These are phyloP conservation scores for Apus apus DNA, from an alignment of 2,113 vertebrate species.

Conservation along the genomic window DNA sequence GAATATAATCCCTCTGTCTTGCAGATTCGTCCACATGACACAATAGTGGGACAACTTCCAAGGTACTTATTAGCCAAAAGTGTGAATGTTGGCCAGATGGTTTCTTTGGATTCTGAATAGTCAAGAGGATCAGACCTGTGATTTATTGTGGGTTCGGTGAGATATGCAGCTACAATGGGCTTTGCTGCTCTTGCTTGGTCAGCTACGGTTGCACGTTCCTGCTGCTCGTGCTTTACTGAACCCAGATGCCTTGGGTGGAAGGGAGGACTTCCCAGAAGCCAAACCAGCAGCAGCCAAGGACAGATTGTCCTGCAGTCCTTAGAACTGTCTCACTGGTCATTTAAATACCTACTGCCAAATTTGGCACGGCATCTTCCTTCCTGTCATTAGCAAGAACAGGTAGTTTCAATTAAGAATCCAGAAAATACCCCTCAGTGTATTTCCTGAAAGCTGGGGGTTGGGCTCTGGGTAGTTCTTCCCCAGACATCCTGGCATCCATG, in stretches of 20 bases:
- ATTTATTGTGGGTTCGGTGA: slow-evolving; percentile 60
- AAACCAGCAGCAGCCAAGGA: slow-evolving; percentile 40
- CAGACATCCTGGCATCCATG: not conserved
- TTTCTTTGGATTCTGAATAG: slow-evolving; percentile 54
- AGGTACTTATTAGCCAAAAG: slow-evolving; percentile 62
- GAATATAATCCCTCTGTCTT: slow-evolving; percentile 11
- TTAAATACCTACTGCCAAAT: not conserved
- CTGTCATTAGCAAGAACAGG: slow-evolving; percentile 29
- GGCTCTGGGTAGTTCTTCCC: slow-evolving; percentile 18
- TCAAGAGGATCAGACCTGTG: slow-evolving; percentile 44
- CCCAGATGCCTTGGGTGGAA: slow-evolving; percentile 62
- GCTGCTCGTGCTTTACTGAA: not conserved
- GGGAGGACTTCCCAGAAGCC: not conserved
- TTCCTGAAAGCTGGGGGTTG: slow-evolving; percentile 9
- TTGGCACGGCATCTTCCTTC: slow-evolving; percentile 9
- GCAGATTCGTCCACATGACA: slow-evolving; percentile 59
- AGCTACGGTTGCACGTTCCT: not conserved
- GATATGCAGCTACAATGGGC: slow-evolving; percentile 16
- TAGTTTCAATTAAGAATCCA: slow-evolving; percentile 32
- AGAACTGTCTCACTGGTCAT: slow-evolving; percentile 35
- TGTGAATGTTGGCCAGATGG: slow-evolving; percentile 69
- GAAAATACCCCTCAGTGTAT: slow-evolving; percentile 4
- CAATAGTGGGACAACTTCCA: slow-evolving; percentile 60
- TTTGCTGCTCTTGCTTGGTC: slow-evolving; percentile 4
- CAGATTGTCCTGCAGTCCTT: not conserved